Evolutionary conservation across 2,888 invertebrate genomes (phyloP).

Genomic region (Brachyptera putata): DNA sequence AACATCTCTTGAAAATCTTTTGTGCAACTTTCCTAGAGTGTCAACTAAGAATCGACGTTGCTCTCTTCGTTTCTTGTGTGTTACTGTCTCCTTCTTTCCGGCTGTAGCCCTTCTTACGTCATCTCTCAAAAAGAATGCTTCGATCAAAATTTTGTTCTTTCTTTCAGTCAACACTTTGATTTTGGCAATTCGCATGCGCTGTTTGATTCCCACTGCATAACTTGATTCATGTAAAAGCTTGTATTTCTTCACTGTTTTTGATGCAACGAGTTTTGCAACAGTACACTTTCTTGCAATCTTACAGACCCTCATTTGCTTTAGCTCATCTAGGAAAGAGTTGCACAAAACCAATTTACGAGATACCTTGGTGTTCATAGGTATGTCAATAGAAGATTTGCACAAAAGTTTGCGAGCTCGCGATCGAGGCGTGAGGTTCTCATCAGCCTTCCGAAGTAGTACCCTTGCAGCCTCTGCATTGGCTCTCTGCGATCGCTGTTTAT

Average conservation of each 20-base stretch:
- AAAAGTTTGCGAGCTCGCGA: neutral
- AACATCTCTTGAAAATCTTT: neutral
- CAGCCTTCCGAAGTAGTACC: too few relatives aligned
- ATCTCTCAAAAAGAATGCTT: neutral
- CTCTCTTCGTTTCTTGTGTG: neutral
- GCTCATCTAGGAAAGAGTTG: neutral
- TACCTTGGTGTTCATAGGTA: neutral
- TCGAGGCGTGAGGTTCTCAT: neutral
- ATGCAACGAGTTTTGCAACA: neutral
- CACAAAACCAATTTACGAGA: neutral
- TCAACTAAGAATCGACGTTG: conserved; percentile 11
- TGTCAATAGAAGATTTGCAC: neutral
- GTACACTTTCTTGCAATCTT: too few relatives aligned
- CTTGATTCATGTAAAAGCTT: neutral
- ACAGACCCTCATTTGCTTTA: too few relatives aligned
- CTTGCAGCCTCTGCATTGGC: too few relatives aligned
- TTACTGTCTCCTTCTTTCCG: conserved; percentile 9
- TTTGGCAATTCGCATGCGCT: neutral
- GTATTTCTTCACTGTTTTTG: neutral
- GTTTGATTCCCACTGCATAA: neutral
- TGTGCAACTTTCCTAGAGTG: conserved; percentile 4
- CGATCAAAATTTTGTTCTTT: neutral
- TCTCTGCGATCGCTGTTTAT: too few relatives aligned
- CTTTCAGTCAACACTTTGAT: neutral
- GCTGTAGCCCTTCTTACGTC: conserved; percentile 7